Evolutionary conservation across 1,140 invertebrate species (phyloP), one percentile per base, ranked within the genome.

Genomic region (Meteorus sp.): DNA sequence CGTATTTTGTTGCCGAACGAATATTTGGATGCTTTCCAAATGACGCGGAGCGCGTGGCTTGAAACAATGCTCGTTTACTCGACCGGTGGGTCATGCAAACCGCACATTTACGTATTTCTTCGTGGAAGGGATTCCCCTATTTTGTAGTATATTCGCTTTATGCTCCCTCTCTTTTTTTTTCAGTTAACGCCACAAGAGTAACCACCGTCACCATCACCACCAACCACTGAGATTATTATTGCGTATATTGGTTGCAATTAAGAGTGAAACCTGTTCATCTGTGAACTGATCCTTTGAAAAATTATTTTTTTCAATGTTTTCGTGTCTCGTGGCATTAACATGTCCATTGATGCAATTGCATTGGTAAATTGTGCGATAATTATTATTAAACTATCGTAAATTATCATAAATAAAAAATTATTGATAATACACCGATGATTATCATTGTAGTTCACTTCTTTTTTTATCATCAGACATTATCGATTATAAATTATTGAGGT

Each of bases 11-110:
- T 8, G 11, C 31, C 15, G 13, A 15, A 33, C 11, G 48, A 59
- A 59, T 59, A 52, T 59, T 59, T 53, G 56, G 56, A 59, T 35
- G 19, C 48, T n/a, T 44, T 59, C 56, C 56, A 59, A 59, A 59
- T 52, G 39, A 59, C 47, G 47, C 39, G 44, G 44, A 52, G 48
- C 48, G 35, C 33, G 56, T 59, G 37, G 56, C 9, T 25, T n/a
- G n/a, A 20, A 25, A 51, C 20, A 52, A 33, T 29, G 33, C 56
- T 52, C 56, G 48, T 59, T 59, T 59, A 52, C 15, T 52, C 48
- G 20, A 39, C 17, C 8, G 35, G 31, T 22, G 17, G 56, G 6
- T 8, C 35, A 13, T 27, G 23, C 5, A 20, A 59, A 52, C 56
- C 56, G 29, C 48, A 59, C 25, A 41, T 59, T 59, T 52, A 59